A percentile compares a stretch with the other conserved stretches of the same genome.
phyloP scores from a whole-genome alignment of 2,888 invertebrate genomes.

The Drosophila putrida region DNA sequence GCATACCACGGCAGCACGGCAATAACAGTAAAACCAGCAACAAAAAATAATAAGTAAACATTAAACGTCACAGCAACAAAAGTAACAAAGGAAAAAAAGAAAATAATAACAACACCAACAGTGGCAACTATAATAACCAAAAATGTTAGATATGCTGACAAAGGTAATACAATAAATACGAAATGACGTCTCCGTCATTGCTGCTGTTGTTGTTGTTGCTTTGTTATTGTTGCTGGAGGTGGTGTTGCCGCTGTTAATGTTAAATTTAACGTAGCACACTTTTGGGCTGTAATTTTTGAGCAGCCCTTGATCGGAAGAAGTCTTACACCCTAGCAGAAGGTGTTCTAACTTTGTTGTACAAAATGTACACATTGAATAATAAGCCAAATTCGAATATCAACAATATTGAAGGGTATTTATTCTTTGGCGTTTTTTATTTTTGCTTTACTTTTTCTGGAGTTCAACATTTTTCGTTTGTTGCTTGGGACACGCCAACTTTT shows the following conservation, averaged over 20 bases:
- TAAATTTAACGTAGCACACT: slow-evolving; percentile 67
- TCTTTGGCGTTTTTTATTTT: neutral
- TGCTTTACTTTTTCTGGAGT: slow-evolving; percentile 14
- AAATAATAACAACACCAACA: slow-evolving; percentile 36
- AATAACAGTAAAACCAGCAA: slow-evolving; percentile 73
- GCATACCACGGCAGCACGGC: slow-evolving; percentile 57
- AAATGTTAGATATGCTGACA: slow-evolving; percentile 80
- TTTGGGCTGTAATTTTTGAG: slow-evolving; percentile 53
- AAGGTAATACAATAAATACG: slow-evolving; percentile 79
- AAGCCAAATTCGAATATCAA: too few species aligned
- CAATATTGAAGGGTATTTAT: too few species aligned
- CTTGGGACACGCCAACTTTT: slow-evolving; percentile 25
- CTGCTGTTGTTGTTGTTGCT: slow-evolving; percentile 18
- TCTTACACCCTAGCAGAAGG: slow-evolving; percentile 2
- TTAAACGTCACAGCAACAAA: slow-evolving; percentile 60
- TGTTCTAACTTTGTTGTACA: neutral
- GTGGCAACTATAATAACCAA: slow-evolving; percentile 54
- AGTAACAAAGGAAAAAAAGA: slow-evolving; percentile 4
- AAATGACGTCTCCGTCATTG: slow-evolving; percentile 59
- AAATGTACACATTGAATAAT: too few species aligned
- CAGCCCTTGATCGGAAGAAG: slow-evolving; percentile 50
- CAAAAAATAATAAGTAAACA: slow-evolving; percentile 78
- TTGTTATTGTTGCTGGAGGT: slow-evolving; percentile 23
- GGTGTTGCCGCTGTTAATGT: slow-evolving; percentile 58
- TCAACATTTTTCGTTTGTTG: slow-evolving; percentile 14